These are phyloP conservation scores for Zoanthus gigantus DNA, from an alignment of 92 coral and sea anemone genomes.

Conservation along the genomic window DNA sequence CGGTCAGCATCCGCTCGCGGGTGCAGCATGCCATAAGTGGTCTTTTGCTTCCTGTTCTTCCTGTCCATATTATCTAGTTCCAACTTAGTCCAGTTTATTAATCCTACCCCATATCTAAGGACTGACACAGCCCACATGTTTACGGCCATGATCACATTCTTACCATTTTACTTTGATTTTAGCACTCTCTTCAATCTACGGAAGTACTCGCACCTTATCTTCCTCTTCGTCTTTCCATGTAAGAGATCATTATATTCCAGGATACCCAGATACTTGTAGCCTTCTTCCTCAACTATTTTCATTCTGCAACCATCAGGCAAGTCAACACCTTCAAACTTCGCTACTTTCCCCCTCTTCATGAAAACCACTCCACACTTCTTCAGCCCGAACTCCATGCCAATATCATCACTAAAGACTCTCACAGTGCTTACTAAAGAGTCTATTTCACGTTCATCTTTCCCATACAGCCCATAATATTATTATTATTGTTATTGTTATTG, in stretches of 20 bases:
- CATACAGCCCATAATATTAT: background rate
- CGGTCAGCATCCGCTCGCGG: background rate
- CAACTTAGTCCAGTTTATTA: slow-evolving; percentile 32
- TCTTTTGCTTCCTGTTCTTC: slow-evolving; percentile 9
- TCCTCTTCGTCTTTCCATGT: no score
- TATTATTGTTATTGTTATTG: no score
- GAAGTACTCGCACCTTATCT: no score
- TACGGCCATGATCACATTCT: slow-evolving; percentile 17
- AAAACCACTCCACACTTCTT: background rate
- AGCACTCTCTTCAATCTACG: background rate
- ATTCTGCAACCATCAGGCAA: no score
- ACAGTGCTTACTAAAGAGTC: slow-evolving; percentile 53
- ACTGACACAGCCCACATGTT: slow-evolving; percentile 59
- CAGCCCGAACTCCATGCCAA: slow-evolving; percentile 58
- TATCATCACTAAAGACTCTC: slow-evolving; percentile 49
- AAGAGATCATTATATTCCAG: background rate
- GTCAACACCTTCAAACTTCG: slow-evolving; percentile 42
- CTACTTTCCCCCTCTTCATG: slow-evolving; percentile 50
- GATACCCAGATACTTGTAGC: background rate
- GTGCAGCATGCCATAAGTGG: background rate
- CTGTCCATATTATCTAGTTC: background rate
- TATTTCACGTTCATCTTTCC: slow-evolving; percentile 46
- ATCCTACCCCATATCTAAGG: slow-evolving; percentile 14
- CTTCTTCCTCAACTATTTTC: no score
- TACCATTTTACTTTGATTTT: no score